Base-by-base conservation (phyloP, 2,888 invertebrate genomes). In the Meiosimyza decipiens region DNA sequence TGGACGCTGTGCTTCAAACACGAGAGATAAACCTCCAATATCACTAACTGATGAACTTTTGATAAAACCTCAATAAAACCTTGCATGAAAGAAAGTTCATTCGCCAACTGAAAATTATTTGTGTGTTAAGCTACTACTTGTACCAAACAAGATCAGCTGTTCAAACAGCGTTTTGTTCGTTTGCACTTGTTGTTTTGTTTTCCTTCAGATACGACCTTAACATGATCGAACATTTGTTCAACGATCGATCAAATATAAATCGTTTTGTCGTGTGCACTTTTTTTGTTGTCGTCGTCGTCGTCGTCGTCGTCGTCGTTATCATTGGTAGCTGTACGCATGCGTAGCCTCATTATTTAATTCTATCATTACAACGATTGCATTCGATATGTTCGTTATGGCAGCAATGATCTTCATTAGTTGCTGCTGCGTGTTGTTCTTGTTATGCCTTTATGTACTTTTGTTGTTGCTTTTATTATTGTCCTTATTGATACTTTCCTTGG, bases 331-430 rank as follows among this genome's bases (percentile, higher is more conserved):
- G 16, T 55, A 57, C 40, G 16, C 15, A 47, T 47, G 55, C 49
- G 54, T 67, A 18, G 55, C 47, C 55, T 55, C 18, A 67, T 66
- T 67, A 67, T 22, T 67, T 16, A 28, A 28, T 64, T 47, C 55
- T 12, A 54, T 55, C 57, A 50, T 47, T 33, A 49, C 49, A 5
- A 15, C 51, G 51, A 16, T 9, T 28, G 59, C 28, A 60, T 60
- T 57, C 57, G 59, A 16, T 57, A 28, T 59, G 57, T 22, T 59
- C 59, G 50, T 57, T 57, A 59, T 59, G 59, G 47, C 47, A 66
- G 66, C 52, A 60, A 60, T 22, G 64, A 64, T 64, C 64, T 64
- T 22, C 18, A 64, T 64, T n/a, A 33, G 22, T 60, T 22, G 22
- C 7, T 16, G 59, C 6, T 22, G 7, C 7, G 15, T 60, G 22